These are phyloP conservation scores for Cataglyphis livida DNA, from an alignment of 2,888 invertebrate genomes.

Conservation along the genomic window DNA sequence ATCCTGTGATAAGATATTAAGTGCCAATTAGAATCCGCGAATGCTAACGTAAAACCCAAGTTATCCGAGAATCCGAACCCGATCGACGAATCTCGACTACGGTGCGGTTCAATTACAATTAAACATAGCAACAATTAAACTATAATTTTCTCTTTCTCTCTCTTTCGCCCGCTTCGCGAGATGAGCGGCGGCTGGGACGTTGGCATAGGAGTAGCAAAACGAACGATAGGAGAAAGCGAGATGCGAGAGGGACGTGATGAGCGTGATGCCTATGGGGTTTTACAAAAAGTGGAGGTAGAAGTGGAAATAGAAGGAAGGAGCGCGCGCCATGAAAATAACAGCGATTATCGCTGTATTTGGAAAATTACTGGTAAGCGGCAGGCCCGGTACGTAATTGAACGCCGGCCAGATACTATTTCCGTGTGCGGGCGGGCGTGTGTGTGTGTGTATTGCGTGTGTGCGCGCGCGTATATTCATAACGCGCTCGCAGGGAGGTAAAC, in stretches of 20 bases:
- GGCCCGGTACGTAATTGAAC: conserved; percentile 80
- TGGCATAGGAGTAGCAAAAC: conserved; percentile 55
- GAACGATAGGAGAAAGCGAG: conserved; percentile 59
- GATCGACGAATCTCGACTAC: conserved; percentile 23
- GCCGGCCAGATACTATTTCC: conserved; percentile 72
- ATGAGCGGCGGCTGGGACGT: conserved; percentile 55
- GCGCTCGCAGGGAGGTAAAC: conserved; percentile 57
- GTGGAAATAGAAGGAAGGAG: conserved; percentile 62
- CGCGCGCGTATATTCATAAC: conserved; percentile 51
- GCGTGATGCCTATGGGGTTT: background rate
- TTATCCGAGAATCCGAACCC: conserved; percentile 20
- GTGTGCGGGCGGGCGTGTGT: too few species aligned
- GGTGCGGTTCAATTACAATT: conserved; percentile 58
- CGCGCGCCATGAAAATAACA: conserved; percentile 76
- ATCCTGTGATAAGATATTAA: conserved; percentile 5
- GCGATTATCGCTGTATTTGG: conserved; percentile 80
- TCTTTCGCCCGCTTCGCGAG: conserved; percentile 59
- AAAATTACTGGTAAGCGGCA: conserved; percentile 80
- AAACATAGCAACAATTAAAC: conserved; percentile 69
- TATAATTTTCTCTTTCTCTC: conserved; percentile 54
- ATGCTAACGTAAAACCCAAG: background rate
- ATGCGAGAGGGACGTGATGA: conserved; percentile 40
- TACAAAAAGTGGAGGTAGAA: background rate
- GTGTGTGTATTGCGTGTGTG: too few species aligned
- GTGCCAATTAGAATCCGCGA: conserved; percentile 2